Evolutionary conservation across 2,113 vertebrate genomes (phyloP), one percentile per base, ranked within the genome.

Genomic region (Hemibagrus wyckioides): DNA sequence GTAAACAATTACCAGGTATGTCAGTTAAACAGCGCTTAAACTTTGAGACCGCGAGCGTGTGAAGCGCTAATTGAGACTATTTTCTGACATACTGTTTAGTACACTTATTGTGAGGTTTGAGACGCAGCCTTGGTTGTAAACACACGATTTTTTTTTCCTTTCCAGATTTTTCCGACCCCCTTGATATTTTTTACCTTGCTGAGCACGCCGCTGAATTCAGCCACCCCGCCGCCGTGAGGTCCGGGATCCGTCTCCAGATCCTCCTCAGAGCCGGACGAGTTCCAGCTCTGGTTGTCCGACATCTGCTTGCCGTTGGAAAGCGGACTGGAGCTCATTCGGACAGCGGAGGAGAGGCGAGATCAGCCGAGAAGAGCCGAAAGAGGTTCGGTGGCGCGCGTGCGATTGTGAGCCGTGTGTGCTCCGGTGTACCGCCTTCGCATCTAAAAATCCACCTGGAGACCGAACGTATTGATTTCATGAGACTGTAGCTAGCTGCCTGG

Each of bases 251-350:
- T 95, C 85, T 99, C 97, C 90, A 96, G 96, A 89, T 99, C 98
- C 94, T 99, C 98, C 88, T 99, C 98, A 76, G 97, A 96, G 86
- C 97, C 97, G 56, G 97, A 98, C 83, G 98, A 98, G 92, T 97
- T 95, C 94, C 97, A 99, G 94, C 97, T 98, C 83, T 90, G 89
- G 95, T 98, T 97, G 90, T 99, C 98, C 94, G 97, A 98, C 97
- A 99, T 97, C 19, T 77, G 85, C 56, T 88, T 90, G 56, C 89
- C 89, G 89, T 90, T 90, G 7, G 85, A 63, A n/a, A 89, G 87
- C 82, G 89, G 89, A 13, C 87, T 90, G 77, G 89, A 90, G 86
- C 88, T 90, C 89, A 90, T 90, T 57, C 61, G 67, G 82, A 33
- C 39, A 33, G 6, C 77, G 63, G 52, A 69, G 73, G 59, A 61